phyloP scores from a whole-genome alignment of 2,888 invertebrate genomes.

The Pyrrhia umbra region DNA sequence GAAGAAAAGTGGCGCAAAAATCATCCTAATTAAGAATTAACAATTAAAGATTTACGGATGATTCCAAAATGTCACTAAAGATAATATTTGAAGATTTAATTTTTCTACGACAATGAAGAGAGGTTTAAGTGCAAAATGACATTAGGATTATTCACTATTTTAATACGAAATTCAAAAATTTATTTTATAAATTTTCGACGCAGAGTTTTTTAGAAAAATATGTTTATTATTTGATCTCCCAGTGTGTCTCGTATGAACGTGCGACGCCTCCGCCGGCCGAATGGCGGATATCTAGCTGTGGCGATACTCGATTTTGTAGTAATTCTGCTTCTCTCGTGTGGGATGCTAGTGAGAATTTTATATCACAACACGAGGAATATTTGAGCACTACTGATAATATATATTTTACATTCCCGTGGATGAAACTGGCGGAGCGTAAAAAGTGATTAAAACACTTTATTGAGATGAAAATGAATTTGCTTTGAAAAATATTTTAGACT shows the following conservation, averaged over 20 bases:
- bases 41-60: too few relatives aligned
- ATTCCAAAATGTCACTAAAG: too few relatives aligned
- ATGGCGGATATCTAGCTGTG: slow-evolving; percentile 73
- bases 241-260: slow-evolving; percentile 60
- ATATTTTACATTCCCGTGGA: slow-evolving; percentile 4
- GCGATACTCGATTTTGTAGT: slow-evolving; percentile 71
- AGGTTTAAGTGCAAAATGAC: too few relatives aligned
- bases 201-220: too few relatives aligned
- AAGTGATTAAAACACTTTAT: not conserved
- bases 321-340: slow-evolving; percentile 25
- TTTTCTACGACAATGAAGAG: too few relatives aligned
- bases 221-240: slow-evolving; percentile 27
- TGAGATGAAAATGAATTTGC: not conserved
- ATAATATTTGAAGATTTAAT: too few relatives aligned
- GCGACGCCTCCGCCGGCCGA: slow-evolving; percentile 73
- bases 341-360: slow-evolving; percentile 66
- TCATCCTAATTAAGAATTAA: too few relatives aligned
- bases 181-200: too few relatives aligned
- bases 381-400: slow-evolving; percentile 14
- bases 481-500: too few relatives aligned
- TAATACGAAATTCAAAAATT: too few relatives aligned
- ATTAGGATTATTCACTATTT: too few relatives aligned
- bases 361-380: slow-evolving; percentile 26
- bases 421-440: not conserved
- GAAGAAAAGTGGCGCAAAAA: too few relatives aligned